These are phyloP conservation scores for Scelioninae gen. 2 DNA, from an alignment of 2,888 invertebrate species.

Conservation along the genomic window DNA sequence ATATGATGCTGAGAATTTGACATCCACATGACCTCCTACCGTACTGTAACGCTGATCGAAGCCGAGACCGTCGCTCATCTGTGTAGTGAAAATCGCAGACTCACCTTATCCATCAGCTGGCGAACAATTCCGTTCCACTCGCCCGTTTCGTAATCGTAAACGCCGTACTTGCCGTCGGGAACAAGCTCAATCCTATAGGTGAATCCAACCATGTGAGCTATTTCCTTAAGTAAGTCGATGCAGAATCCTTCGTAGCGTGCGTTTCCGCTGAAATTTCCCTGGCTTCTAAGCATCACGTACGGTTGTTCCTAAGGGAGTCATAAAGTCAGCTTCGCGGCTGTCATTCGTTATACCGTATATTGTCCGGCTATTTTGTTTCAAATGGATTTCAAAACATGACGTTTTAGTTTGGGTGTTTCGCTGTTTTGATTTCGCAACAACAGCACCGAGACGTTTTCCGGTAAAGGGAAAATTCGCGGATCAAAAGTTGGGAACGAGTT, in stretches of 20 bases:
- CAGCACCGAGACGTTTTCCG: slow-evolving; percentile 1
- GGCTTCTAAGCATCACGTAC: slow-evolving; percentile 77
- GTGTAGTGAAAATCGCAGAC: slow-evolving; percentile 51
- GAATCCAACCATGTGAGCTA: slow-evolving; percentile 81
- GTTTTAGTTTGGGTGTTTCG: slow-evolving; percentile 4
- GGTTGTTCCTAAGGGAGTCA: slow-evolving; percentile 77
- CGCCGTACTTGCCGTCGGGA: slow-evolving; percentile 84
- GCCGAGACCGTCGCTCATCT: slow-evolving; percentile 32
- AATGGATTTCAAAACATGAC: slow-evolving; percentile 36
- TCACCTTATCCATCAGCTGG: slow-evolving; percentile 82
- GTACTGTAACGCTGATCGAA: slow-evolving; percentile 28
- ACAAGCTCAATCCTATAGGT: slow-evolving; percentile 81
- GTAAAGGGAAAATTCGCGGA: slow-evolving; percentile 4
- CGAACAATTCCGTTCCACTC: slow-evolving; percentile 85
- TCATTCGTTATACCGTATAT: slow-evolving; percentile 37
- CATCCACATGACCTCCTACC: slow-evolving; percentile 35
- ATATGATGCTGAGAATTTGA: slow-evolving; percentile 18
- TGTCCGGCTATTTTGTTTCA: slow-evolving; percentile 31
- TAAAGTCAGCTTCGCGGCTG: slow-evolving; percentile 65
- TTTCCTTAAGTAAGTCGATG: slow-evolving; percentile 82
- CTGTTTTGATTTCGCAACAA: slow-evolving; percentile 22
- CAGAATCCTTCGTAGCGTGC: slow-evolving; percentile 84
- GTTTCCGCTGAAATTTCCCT: slow-evolving; percentile 79
- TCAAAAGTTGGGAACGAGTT: slow-evolving; percentile 5
- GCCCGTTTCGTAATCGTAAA: slow-evolving; percentile 83